Base-by-base conservation (phyloP, 2,888 invertebrate species). In the Brenthis hecate region DNA sequence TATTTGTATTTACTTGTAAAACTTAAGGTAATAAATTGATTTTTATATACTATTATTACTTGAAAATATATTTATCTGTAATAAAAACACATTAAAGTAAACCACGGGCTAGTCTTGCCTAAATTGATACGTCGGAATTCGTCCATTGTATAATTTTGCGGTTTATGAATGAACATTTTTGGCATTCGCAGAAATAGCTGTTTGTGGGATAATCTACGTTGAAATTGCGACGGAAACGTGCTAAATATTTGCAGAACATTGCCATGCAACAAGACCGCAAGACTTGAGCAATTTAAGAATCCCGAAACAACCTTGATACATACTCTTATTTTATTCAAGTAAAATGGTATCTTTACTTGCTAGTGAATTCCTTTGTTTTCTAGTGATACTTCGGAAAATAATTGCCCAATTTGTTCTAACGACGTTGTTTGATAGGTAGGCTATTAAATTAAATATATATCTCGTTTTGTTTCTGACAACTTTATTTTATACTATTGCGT, bases 241-340 rank as follows among this genome's bases (percentile, higher is more conserved):
- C 76, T 75, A 79, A 81, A 84, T 86, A 84, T 79, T 76, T 76
- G 67, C 74, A 70, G 67, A 72, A 72, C 72, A 66, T 61, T 69
- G 51, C 64, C 54, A 66, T 78, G 80, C 82, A 83, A 82, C 77
- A 56, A 81, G 78, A 85, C 84, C 85, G 81, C 87, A 78, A 71
- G 71, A 78, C 83, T 85, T 87, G 80, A 78, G 87, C 82, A 86
- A 87, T 78, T 76, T 75, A 78, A 77, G 81, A 84, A 84, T 84
- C 83, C 79, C 80, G 79, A 80, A 79, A 83, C 77, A 82, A 81
- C 86, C 86, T 87, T 87, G 83, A 43, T 43, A 43, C 11, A 80
- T 81, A 80, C 78, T 83, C 85, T 87, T 86, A 65, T 87, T 66
- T 32, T 55, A 61, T 66, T 48, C 68, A 72, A 76, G 80, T 81